These are phyloP conservation scores for Anthrax anthrax DNA, from an alignment of 2,888 invertebrate genomes.

Conservation along the genomic window DNA sequence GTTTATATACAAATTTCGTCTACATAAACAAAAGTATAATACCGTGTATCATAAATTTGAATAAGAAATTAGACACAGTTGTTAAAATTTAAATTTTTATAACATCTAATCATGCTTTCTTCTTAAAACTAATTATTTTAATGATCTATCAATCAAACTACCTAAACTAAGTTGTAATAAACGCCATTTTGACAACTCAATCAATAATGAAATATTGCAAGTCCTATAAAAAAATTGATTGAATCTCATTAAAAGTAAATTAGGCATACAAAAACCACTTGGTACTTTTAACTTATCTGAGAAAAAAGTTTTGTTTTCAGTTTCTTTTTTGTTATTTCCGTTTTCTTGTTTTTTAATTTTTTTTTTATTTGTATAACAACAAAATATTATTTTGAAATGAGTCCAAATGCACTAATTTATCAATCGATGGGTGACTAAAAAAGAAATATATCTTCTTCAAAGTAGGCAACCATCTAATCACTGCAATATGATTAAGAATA, in stretches of 20 bases:
- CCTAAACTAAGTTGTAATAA: neutral
- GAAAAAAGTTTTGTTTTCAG: too few relatives aligned
- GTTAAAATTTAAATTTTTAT: too few relatives aligned
- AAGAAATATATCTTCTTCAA: neutral
- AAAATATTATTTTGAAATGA: neutral
- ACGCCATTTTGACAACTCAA: neutral
- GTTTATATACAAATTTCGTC: too few relatives aligned
- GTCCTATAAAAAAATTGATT: neutral
- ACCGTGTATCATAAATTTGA: too few relatives aligned
- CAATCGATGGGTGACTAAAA: neutral
- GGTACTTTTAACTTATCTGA: neutral
- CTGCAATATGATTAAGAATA: neutral
- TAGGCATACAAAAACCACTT: neutral
- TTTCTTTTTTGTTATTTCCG: too few relatives aligned
- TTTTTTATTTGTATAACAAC: neutral
- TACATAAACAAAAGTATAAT: too few relatives aligned
- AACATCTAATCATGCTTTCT: too few relatives aligned
- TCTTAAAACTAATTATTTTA: neutral
- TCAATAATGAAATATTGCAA: neutral
- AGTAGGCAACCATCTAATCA: neutral
- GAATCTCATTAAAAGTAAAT: conserved; percentile 5
- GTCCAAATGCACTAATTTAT: conserved; percentile 1
- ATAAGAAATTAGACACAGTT: too few relatives aligned
- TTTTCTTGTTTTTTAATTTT: too few relatives aligned
- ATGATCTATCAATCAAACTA: neutral